Evolutionary conservation across 2,888 invertebrate species (phyloP).

Genomic region (Adelognathus sp.): DNA sequence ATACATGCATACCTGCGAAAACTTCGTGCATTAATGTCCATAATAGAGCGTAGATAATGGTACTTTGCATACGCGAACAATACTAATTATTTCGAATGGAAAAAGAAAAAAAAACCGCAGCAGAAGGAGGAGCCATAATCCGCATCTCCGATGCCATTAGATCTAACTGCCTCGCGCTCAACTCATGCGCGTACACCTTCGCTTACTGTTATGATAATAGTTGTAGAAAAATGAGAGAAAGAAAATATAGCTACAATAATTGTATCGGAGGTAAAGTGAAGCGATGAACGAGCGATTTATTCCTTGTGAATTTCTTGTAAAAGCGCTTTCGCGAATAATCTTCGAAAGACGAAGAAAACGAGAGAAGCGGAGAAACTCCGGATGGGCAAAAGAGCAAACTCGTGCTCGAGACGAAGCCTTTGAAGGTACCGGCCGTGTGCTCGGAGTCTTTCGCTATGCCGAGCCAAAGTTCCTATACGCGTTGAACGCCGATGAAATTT

Average conservation of each 20-base stretch:
- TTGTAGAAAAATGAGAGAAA: slow-evolving; percentile 17
- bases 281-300: background rate
- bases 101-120: background rate
- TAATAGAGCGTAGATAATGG: slow-evolving; percentile 37
- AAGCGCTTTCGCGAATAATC: background rate
- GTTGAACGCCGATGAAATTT: slow-evolving; percentile 31
- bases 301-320: slow-evolving; percentile 1
- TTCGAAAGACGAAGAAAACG: background rate
- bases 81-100: slow-evolving; percentile 35
- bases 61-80: slow-evolving; percentile 47
- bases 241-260: slow-evolving; percentile 32
- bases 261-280: background rate
- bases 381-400: slow-evolving; percentile 29
- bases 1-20: slow-evolving; percentile 7
- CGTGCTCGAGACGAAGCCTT: slow-evolving; percentile 45
- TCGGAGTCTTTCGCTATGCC: slow-evolving; percentile 24
- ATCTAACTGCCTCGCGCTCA: slow-evolving; percentile 21
- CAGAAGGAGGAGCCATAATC: slow-evolving; percentile 7
- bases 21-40: slow-evolving; percentile 25
- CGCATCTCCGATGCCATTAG: slow-evolving; percentile 48
- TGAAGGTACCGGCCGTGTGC: slow-evolving; percentile 42
- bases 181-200: slow-evolving; percentile 27
- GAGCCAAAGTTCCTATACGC: background rate
- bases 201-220: background rate
- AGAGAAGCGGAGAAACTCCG: background rate